phyloP scores from a whole-genome alignment of 2,888 invertebrate species.

The Eilema sororculum region DNA sequence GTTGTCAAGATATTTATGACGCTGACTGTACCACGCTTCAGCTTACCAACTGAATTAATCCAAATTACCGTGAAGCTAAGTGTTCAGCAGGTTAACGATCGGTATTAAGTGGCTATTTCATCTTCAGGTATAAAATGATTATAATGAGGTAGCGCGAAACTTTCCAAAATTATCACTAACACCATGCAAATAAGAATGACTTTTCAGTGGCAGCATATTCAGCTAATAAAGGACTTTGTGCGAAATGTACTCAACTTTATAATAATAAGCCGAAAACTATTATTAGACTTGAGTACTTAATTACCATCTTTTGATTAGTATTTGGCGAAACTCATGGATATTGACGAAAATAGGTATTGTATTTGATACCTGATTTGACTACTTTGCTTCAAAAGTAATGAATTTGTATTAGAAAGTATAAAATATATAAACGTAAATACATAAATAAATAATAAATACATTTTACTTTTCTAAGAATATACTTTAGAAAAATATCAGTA shows the following conservation, averaged over 20 bases:
- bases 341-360: too few relatives aligned
- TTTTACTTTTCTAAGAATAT: too few relatives aligned
- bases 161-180: slow-evolving; percentile 23
- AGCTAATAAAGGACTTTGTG: background rate
- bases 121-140: slow-evolving; percentile 39
- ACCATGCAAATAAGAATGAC: slow-evolving; percentile 13
- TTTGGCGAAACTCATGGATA: too few relatives aligned
- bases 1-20: too few relatives aligned
- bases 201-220: background rate
- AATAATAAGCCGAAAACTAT: background rate
- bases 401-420: too few relatives aligned
- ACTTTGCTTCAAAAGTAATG: too few relatives aligned
- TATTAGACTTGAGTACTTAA: background rate
- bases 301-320: background rate
- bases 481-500: too few relatives aligned
- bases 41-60: slow-evolving; percentile 37
- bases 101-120: slow-evolving; percentile 46
- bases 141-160: slow-evolving; percentile 29
- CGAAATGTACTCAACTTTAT: background rate
- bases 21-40: background rate
- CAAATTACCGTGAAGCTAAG: slow-evolving; percentile 40
- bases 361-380: rapidly evolving
- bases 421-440: too few relatives aligned
- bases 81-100: slow-evolving; percentile 41
- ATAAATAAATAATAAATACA: too few relatives aligned